Conservation (phyloP, 2,888 invertebrate species). For the Taenaris catops region DNA sequence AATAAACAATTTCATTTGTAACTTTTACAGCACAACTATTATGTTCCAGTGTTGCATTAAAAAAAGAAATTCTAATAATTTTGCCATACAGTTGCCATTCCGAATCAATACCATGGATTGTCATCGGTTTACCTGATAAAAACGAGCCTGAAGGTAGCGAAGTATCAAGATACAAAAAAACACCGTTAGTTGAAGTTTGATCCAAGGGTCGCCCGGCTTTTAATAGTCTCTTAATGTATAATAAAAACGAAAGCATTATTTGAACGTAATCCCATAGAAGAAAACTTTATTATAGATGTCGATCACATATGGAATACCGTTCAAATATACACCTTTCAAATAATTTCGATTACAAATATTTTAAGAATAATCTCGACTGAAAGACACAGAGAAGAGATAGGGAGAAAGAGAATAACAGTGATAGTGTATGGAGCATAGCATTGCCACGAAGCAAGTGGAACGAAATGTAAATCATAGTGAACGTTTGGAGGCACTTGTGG, state of each 20-base stretch:
- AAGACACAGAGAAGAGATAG: slow-evolving; percentile 30
- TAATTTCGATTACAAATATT: slow-evolving; percentile 1
- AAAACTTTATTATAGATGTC: too few species aligned
- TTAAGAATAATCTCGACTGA: slow-evolving; percentile 19
- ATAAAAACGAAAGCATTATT: slow-evolving; percentile 20
- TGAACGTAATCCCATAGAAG: slow-evolving; percentile 14
- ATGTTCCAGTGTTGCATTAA: slow-evolving; percentile 45
- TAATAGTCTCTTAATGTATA: slow-evolving; percentile 10
- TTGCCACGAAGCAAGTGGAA: slow-evolving; percentile 75
- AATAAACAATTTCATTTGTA: slow-evolving; percentile 40
- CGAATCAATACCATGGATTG: slow-evolving; percentile 65
- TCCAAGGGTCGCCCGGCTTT: slow-evolving; percentile 18
- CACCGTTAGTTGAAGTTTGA: slow-evolving; percentile 74
- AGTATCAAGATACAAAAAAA: slow-evolving; percentile 80
- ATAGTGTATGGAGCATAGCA: slow-evolving; percentile 62
- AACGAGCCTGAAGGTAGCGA: slow-evolving; percentile 90
- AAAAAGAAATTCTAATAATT: slow-evolving; percentile 71
- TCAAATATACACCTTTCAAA: slow-evolving; percentile 22
- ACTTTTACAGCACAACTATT: slow-evolving; percentile 67
- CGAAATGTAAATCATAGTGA: slow-evolving; percentile 55
- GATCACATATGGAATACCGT: slow-evolving; percentile 13
- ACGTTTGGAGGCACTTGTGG: slow-evolving; percentile 41
- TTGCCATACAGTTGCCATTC: slow-evolving; percentile 76
- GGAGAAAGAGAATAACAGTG: slow-evolving; percentile 38
- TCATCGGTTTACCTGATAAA: slow-evolving; percentile 89